A percentile compares a stretch with the other conserved stretches of the same genome.
Conservation (phyloP, 2,888 invertebrate genomes). For the Ditula angustiorana region DNA sequence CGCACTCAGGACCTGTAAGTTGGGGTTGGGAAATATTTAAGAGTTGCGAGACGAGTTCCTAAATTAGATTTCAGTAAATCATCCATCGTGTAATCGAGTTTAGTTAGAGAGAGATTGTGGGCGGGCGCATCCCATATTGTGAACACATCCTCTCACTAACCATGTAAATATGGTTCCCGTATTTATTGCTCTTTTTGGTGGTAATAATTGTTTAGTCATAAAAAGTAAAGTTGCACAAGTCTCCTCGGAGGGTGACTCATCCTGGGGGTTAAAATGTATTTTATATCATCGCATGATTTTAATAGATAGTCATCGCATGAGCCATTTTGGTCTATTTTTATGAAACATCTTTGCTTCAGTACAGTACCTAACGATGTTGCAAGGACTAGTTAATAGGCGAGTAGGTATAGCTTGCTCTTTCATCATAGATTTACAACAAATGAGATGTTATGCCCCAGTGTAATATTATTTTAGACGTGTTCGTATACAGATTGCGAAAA, state of each 20-base stretch:
- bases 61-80: conserved; percentile 83
- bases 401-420: conserved; percentile 30
- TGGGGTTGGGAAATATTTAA: not conserved
- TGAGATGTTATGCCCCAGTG: conserved; percentile 71
- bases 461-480: conserved; percentile 71
- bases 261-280: conserved; percentile 66
- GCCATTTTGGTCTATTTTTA: conserved; percentile 27
- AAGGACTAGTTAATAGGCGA: conserved; percentile 51
- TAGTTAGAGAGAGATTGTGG: conserved; percentile 81
- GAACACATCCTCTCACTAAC: conserved; percentile 76
- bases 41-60: conserved; percentile 71
- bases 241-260: conserved; percentile 78
- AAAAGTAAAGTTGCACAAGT: conserved; percentile 42
- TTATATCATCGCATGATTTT: conserved; percentile 63
- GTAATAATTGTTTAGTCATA: conserved; percentile 28
- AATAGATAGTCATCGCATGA: conserved; percentile 54
- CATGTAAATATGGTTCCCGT: conserved; percentile 60
- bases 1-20: not conserved
- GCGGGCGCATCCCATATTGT: conserved; percentile 76
- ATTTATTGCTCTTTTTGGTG: conserved; percentile 54
- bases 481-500: conserved; percentile 74
- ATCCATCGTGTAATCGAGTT: conserved; percentile 82
- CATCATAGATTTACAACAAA: conserved; percentile 60
- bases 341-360: conserved; percentile 26
- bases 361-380: conserved; percentile 27